Evolutionary conservation across 2,797 vertebrate genomes (phyloP).

Genomic region (Hippoglossus hippoglossus): DNA sequence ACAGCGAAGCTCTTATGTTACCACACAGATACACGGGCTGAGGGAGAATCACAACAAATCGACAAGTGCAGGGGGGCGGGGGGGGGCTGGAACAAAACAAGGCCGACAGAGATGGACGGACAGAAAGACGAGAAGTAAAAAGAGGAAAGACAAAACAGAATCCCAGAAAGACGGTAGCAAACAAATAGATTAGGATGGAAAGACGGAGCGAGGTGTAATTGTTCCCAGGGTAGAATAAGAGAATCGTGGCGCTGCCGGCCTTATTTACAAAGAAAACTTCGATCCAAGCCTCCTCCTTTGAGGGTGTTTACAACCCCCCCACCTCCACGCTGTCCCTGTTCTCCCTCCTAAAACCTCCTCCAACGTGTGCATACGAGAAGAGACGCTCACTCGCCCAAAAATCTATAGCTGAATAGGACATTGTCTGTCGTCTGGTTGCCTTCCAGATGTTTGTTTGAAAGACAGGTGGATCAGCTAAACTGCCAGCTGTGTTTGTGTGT

Average conservation of each 20-base stretch:
- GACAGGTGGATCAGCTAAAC: conserved; percentile 35
- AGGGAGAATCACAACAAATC: conserved; percentile 28
- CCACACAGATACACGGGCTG: conserved; percentile 13
- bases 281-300: conserved; percentile 31
- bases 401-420: conserved; percentile 29
- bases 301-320: conserved; percentile 25
- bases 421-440: conserved; percentile 20
- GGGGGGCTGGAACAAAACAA: neutral
- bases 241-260: conserved; percentile 14
- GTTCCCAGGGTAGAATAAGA: conserved; percentile 29
- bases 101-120: neutral
- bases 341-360: conserved; percentile 11
- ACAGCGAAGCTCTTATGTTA: conserved; percentile 12
- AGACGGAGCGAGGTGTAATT: conserved; percentile 7
- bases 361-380: conserved; percentile 3
- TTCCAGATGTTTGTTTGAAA: conserved; percentile 44
- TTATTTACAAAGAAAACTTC: conserved; percentile 39
- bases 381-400: too few relatives aligned
- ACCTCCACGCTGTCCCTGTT: neutral
- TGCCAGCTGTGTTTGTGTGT: neutral
- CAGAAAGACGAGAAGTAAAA: neutral
- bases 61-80: conserved; percentile 10
- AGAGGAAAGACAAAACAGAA: neutral
- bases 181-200: conserved; percentile 25
- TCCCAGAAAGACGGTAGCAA: neutral